Conservation (phyloP, 2,888 invertebrate genomes). For the Glomeris marginata region DNA sequence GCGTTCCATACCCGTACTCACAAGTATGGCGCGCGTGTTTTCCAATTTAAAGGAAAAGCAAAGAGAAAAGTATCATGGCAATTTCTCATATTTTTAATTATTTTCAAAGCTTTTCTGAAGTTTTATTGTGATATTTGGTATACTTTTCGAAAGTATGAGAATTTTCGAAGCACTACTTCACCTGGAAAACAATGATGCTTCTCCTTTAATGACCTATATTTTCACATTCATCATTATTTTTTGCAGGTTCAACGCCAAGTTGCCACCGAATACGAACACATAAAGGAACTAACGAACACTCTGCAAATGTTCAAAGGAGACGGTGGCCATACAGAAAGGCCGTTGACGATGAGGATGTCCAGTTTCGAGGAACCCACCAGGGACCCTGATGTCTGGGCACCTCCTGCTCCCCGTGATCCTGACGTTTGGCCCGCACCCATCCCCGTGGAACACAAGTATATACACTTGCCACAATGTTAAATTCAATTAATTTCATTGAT, state of each 20-base stretch:
- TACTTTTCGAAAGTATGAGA: no score
- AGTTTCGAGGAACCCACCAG: constrained; percentile 46
- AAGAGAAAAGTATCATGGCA: no score
- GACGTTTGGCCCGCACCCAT: constrained; percentile 76
- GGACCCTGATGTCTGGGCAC: constrained; percentile 66
- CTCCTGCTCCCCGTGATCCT: constrained; percentile 41
- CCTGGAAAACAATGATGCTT: no score
- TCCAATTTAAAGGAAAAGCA: no score
- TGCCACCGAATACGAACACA: constrained; percentile 72
- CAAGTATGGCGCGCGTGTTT: no score
- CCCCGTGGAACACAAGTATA: constrained; percentile 55
- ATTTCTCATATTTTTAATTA: no score
- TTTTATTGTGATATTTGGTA: no score
- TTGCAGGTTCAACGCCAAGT: constrained; percentile 72
- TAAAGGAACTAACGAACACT: constrained; percentile 64
- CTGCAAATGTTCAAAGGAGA: constrained; percentile 60
- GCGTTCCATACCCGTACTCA: no score
- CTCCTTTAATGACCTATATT: no score
- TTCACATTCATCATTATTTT: no score
- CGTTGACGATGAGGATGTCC: constrained; percentile 20
- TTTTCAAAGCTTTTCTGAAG: no score
- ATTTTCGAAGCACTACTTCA: no score
- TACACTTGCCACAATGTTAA: constrained; percentile 13
- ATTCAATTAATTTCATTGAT: not conserved
- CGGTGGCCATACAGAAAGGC: constrained; percentile 29